phyloP scores from a whole-genome alignment of 2,888 invertebrate species.

The Dendrolimus houi region DNA sequence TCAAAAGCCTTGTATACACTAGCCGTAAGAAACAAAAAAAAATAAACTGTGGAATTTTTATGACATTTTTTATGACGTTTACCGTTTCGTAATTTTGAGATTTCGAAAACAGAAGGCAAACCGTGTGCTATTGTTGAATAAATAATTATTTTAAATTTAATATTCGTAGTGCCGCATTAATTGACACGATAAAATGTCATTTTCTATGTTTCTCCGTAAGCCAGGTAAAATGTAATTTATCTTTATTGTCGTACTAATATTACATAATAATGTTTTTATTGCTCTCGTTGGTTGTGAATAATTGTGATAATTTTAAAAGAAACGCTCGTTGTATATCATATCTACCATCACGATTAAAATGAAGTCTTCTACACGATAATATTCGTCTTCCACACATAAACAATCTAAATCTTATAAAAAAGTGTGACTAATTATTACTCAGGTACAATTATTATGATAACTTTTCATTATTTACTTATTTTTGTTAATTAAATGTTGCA shows the following conservation, averaged over 20 bases:
- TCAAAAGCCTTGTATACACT: too few relatives aligned
- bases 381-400: too few relatives aligned
- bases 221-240: conserved; percentile 37
- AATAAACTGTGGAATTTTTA: background rate
- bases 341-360: too few relatives aligned
- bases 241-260: conserved; percentile 24
- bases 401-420: too few relatives aligned
- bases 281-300: background rate
- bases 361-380: too few relatives aligned
- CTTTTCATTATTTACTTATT: too few relatives aligned
- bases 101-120: conserved; percentile 8
- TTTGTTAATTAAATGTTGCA: too few relatives aligned
- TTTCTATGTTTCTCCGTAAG: conserved; percentile 57
- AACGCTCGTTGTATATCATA: too few relatives aligned
- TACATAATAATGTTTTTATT: conserved; percentile 49
- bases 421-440: too few relatives aligned
- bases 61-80: background rate
- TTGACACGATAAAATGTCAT: conserved; percentile 38
- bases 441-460: too few relatives aligned
- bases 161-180: conserved; percentile 1
- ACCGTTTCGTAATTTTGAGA: conserved; percentile 7
- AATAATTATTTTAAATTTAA: background rate
- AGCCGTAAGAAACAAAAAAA: too few relatives aligned
- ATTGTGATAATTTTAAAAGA: background rate
- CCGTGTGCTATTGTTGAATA: background rate